A percentile compares a stretch with the other conserved stretches of the same genome.
Evolutionary conservation across 2,888 invertebrate genomes (phyloP).

Genomic region (Alsophila aescularia): DNA sequence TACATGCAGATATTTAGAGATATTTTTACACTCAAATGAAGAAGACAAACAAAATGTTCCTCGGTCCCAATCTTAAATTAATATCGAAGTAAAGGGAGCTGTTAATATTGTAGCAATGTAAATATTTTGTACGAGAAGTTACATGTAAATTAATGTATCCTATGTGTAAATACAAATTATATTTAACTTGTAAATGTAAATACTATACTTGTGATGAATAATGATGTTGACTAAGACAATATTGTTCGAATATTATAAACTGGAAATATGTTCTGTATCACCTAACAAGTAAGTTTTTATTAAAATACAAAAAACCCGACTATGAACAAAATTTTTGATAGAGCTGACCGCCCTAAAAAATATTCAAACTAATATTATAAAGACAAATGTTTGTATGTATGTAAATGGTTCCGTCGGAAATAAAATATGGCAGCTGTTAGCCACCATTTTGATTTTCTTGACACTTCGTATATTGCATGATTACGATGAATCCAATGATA

Average conservation of each 20-base stretch:
- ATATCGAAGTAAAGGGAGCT: slow-evolving; percentile 22
- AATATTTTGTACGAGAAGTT: slow-evolving; percentile 53
- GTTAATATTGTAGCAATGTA: slow-evolving; percentile 41
- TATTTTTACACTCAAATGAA: slow-evolving; percentile 1
- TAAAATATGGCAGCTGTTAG: no score
- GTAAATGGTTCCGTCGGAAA: no score
- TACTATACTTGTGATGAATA: slow-evolving; percentile 44
- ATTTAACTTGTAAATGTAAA: slow-evolving; percentile 55
- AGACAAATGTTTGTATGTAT: no score
- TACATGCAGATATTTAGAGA: background rate
- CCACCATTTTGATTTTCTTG: no score
- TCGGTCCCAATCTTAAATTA: slow-evolving; percentile 37
- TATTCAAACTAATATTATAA: no score
- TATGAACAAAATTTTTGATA: no score
- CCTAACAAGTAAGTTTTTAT: no score
- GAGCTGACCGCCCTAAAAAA: no score
- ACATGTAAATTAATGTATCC: slow-evolving; percentile 55
- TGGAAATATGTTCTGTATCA: slow-evolving; percentile 6
- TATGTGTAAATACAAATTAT: slow-evolving; percentile 66
- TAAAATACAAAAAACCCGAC: no score
- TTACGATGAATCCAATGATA: no score
- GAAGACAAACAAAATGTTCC: slow-evolving; percentile 9
- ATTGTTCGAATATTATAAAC: slow-evolving; percentile 30
- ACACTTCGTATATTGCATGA: no score
- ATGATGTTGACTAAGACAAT: slow-evolving; percentile 70